Evolutionary conservation across 2,888 invertebrate species (phyloP), one percentile per base, ranked within the genome.

Genomic region (Drosophila engyochracea): DNA sequence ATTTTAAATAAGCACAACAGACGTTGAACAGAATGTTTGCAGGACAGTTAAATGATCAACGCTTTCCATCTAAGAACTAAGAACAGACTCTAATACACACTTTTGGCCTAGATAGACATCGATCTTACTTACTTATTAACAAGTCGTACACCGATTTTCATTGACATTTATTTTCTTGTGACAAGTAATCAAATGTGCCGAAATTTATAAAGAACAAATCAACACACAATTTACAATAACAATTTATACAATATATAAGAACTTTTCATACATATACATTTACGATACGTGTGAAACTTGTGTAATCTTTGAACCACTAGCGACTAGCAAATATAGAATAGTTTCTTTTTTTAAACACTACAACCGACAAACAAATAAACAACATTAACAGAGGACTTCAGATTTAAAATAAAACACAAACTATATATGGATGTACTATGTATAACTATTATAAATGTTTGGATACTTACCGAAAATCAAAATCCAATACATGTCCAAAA

Each of bases 191-290:
- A 79, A 88, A 90, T 89, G 90, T 85, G 85, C 90, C 87, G 79
- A 83, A 90, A 74, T 79, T 75, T 66, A 74, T 66, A 80, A 52
- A 70, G 64, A 77, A 65, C 57, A 73, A 62, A 65, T 70, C 55
- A 80, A 61, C 63, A 90, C 76, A 90, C 82, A 91, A 91, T 91
- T 91, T 91, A 83, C 86, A 90, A 80, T 68, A 74, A 81, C 55
- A 80, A 81, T 86, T 83, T 85, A 83, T 79, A 85, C 69, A 89
- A 78, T 71, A 81, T 73, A 72, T 81, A 69, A 69, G 73, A 78
- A 77, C 77, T 78, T 71, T 78, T 79, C 84, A 73, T 62, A 70
- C 81, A 70, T 64, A 81, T 75, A 79, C 54, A 69, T 70, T 82
- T 63, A 28, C 53, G 63, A 74, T 62, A 71, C 63, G 60, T 54